phyloP scores from a whole-genome alignment of 2,888 invertebrate genomes.

The Torymus texanus region DNA sequence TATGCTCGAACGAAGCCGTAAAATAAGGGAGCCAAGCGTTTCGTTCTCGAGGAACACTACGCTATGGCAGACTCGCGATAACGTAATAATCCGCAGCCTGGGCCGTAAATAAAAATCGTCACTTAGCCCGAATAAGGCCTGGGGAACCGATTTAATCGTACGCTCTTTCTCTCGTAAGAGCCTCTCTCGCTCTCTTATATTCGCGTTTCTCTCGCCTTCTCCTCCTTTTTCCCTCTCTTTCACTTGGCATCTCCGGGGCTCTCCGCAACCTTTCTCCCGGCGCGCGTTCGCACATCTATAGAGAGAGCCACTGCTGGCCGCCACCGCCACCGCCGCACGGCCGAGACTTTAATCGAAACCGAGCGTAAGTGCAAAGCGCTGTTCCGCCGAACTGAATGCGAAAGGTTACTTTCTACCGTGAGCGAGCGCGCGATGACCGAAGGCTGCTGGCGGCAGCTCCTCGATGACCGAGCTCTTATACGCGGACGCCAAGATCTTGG shows the following conservation, averaged over 20 bases:
- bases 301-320: background rate
- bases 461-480: conserved; percentile 29
- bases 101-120: conserved; percentile 40
- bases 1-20: conserved; percentile 5
- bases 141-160: conserved; percentile 42
- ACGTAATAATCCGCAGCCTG: conserved; percentile 31
- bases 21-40: conserved; percentile 19
- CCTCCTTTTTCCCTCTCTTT: background rate
- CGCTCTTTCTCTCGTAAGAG: background rate
- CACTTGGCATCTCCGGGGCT: background rate
- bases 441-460: background rate
- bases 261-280: too few relatives aligned
- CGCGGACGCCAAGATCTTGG: background rate
- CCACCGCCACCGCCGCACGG: background rate
- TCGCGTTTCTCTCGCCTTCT: background rate
- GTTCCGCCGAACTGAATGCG: conserved; percentile 66
- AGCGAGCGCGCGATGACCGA: conserved; percentile 55
- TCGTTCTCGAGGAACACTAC: background rate
- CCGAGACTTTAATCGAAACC: conserved; percentile 65
- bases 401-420: conserved; percentile 63
- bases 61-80: background rate
- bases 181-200: background rate
- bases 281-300: too few relatives aligned
- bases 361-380: conserved; percentile 69
- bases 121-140: conserved; percentile 38